Percentiles rank a stretch among this genome's conserved stretches.
These are phyloP conservation scores for Phalloptychus januarius DNA, from an alignment of 2,797 vertebrate genomes.

Conservation along the genomic window DNA sequence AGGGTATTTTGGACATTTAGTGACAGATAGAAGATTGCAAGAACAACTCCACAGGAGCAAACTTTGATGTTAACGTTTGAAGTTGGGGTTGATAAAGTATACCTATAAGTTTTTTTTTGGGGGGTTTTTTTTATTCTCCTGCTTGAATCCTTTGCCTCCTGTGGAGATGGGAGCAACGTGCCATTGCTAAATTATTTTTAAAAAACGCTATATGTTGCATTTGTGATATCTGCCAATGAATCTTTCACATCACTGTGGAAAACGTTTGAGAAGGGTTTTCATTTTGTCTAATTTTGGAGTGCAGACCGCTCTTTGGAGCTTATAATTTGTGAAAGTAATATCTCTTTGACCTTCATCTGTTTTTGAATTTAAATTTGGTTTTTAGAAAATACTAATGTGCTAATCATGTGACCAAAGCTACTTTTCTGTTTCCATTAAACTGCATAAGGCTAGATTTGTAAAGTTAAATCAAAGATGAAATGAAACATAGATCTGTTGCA, in stretches of 20 bases:
- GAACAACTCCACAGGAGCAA: background rate
- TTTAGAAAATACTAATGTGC: background rate
- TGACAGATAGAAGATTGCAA: background rate
- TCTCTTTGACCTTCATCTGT: background rate
- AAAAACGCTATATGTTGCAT: no score
- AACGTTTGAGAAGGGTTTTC: background rate
- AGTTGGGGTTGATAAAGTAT: background rate
- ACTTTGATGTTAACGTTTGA: constrained; percentile 7
- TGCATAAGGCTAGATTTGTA: background rate
- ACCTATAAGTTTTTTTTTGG: background rate
- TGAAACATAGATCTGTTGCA: background rate
- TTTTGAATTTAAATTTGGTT: background rate
- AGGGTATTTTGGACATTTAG: background rate
- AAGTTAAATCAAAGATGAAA: background rate
- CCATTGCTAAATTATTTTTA: background rate
- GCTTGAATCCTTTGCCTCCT: background rate
- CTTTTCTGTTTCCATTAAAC: background rate
- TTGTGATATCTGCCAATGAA: no score
- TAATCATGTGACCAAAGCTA: no score
- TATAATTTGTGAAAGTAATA: no score
- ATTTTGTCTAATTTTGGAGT: background rate
- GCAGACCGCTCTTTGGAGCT: no score
- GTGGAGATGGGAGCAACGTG: background rate
- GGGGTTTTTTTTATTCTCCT: background rate
- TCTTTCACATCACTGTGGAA: background rate